Conservation (phyloP, 2,113 vertebrate genomes). For the Oryzias melastigma region DNA sequence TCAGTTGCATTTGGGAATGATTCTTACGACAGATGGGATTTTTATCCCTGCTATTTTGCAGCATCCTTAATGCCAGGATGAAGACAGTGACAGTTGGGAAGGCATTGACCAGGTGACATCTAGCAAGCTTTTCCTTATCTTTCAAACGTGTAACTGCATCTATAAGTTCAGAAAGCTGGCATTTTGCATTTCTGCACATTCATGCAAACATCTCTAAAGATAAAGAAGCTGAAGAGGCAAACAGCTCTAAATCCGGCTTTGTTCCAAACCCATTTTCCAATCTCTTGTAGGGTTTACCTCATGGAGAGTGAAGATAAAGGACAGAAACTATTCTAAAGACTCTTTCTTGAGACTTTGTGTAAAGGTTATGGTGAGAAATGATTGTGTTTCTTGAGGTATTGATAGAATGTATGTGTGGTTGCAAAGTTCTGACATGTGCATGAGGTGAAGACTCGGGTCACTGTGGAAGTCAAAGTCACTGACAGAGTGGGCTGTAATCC, state of each 20-base stretch:
- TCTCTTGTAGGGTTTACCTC: neutral
- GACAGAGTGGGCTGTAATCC: too few relatives aligned
- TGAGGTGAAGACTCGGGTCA: too few relatives aligned
- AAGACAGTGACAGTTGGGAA: too few relatives aligned
- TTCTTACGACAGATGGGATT: too few relatives aligned
- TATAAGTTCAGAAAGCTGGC: neutral
- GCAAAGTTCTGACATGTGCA: too few relatives aligned
- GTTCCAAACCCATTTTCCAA: neutral
- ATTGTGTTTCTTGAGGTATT: too few relatives aligned
- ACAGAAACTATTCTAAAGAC: neutral
- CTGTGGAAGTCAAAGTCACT: too few relatives aligned
- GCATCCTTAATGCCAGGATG: too few relatives aligned
- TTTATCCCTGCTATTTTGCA: too few relatives aligned
- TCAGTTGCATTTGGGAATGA: too few relatives aligned
- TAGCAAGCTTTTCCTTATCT: neutral
- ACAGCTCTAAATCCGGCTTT: neutral
- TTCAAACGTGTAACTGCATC: neutral
- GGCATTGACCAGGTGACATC: too few relatives aligned
- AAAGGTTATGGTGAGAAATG: neutral
- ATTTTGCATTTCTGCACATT: neutral
- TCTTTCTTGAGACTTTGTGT: neutral
- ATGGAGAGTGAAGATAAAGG: slow-evolving; percentile 1
- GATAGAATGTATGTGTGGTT: too few relatives aligned
- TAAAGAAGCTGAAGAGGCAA: neutral
- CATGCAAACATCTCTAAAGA: neutral